Conservation (phyloP, 2,797 vertebrate species). For the Vipera ursinii region DNA sequence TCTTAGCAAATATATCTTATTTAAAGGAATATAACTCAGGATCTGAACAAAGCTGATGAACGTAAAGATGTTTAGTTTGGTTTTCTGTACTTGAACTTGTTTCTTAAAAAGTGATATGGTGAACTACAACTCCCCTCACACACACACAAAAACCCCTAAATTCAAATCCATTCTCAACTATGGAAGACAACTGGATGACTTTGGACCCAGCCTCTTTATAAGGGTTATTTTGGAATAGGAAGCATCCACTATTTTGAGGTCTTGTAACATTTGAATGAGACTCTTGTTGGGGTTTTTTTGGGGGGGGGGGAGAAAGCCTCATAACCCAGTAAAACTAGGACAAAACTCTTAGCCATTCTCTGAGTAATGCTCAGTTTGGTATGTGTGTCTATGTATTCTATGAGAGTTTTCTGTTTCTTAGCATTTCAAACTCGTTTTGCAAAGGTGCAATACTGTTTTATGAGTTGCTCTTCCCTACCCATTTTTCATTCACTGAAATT, state of each 20-base stretch:
- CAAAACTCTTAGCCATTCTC: neutral
- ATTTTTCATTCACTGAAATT: conserved; percentile 83
- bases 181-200: neutral
- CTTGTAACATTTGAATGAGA: neutral
- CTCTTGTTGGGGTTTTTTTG: neutral
- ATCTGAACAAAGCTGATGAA: neutral
- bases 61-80: neutral
- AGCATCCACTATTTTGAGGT: neutral
- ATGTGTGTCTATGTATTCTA: neutral
- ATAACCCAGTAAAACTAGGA: neutral
- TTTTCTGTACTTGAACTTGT: neutral
- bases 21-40: neutral
- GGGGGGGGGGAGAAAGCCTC: rapidly evolving
- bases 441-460: conserved; percentile 65
- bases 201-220: neutral
- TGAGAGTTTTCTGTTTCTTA: conserved; percentile 49
- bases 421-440: conserved; percentile 54
- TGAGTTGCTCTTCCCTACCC: conserved; percentile 58
- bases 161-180: neutral
- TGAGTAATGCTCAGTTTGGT: neutral
- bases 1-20: neutral
- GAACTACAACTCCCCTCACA: too few species aligned
- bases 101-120: too few species aligned
- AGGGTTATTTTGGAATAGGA: neutral
- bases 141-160: neutral